Evolutionary conservation across 2,888 invertebrate genomes (phyloP).

Genomic region (Cataglyphis cursor): DNA sequence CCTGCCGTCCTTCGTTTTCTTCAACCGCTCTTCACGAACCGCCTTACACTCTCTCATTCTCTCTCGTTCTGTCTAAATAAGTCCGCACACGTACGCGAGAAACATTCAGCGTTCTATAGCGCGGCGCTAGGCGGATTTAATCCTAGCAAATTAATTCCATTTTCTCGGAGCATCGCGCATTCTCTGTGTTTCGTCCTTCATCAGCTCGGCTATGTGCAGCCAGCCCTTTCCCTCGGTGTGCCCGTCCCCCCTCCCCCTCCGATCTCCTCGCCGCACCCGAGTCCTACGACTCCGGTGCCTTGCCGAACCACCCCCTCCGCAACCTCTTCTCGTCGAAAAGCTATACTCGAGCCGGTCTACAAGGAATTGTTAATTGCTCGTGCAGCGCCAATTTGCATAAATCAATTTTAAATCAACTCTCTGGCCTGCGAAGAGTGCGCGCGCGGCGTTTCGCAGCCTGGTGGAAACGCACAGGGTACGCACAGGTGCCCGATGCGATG

Average conservation of each 20-base stretch:
- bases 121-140: constrained; percentile 84
- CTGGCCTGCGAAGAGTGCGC: constrained; percentile 74
- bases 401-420: constrained; percentile 86
- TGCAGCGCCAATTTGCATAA: constrained; percentile 86
- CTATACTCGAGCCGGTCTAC: constrained; percentile 83
- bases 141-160: constrained; percentile 86
- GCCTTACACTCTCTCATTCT: constrained; percentile 19
- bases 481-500: constrained; percentile 70
- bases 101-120: constrained; percentile 81
- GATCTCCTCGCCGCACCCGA: constrained; percentile 24
- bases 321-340: constrained; percentile 76
- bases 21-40: constrained; percentile 15
- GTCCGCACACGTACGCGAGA: constrained; percentile 80
- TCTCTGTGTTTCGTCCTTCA: constrained; percentile 86
- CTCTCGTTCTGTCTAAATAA: constrained; percentile 70
- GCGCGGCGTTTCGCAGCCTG: constrained; percentile 65
- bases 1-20: constrained; percentile 14
- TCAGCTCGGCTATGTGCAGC: constrained; percentile 82
- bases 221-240: constrained; percentile 69
- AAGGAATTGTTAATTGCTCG: constrained; percentile 87
- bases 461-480: constrained; percentile 59
- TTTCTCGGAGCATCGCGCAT: constrained; percentile 86
- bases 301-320: constrained; percentile 63
- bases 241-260: constrained; percentile 33
- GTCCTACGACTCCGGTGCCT: constrained; percentile 64